These are phyloP conservation scores for Euphydryas editha DNA, from an alignment of 2,888 invertebrate species.

Conservation along the genomic window DNA sequence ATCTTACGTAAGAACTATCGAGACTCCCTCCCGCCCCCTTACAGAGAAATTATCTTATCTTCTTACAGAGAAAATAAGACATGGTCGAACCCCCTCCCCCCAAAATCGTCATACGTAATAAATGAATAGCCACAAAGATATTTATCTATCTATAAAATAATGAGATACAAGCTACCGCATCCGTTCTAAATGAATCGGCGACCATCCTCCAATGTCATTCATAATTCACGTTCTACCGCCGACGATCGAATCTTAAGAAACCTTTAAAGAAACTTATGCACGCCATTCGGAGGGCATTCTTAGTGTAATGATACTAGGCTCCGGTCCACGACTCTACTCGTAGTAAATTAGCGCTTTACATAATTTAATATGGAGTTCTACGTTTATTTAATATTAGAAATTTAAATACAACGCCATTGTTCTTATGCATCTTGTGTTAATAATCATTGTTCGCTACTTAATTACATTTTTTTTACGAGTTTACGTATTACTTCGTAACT, in stretches of 20 bases:
- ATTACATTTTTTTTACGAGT: no score
- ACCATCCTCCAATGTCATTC: slow-evolving; percentile 47
- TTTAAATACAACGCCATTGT: no score
- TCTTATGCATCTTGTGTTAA: no score
- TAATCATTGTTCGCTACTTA: no score
- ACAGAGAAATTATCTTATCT: no score
- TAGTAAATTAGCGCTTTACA: slow-evolving; percentile 2
- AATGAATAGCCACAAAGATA: not conserved
- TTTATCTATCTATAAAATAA: not conserved
- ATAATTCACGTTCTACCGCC: slow-evolving; percentile 46
- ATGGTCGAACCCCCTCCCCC: no score
- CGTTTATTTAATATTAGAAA: no score
- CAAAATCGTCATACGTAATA: no score
- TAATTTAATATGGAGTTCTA: not conserved
- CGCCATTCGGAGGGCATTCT: slow-evolving; percentile 39
- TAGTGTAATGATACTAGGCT: slow-evolving; percentile 40
- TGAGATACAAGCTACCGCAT: slow-evolving; percentile 29
- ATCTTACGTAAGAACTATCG: no score
- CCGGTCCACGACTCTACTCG: slow-evolving; percentile 30
- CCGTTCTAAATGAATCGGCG: slow-evolving; percentile 16
- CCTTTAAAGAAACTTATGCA: slow-evolving; percentile 44
- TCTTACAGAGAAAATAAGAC: no score
- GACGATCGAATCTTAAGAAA: slow-evolving; percentile 42
- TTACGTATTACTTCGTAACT: no score
- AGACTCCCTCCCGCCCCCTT: no score